phyloP scores from a whole-genome alignment of 2,797 vertebrate genomes.

The Emys orbicularis region DNA sequence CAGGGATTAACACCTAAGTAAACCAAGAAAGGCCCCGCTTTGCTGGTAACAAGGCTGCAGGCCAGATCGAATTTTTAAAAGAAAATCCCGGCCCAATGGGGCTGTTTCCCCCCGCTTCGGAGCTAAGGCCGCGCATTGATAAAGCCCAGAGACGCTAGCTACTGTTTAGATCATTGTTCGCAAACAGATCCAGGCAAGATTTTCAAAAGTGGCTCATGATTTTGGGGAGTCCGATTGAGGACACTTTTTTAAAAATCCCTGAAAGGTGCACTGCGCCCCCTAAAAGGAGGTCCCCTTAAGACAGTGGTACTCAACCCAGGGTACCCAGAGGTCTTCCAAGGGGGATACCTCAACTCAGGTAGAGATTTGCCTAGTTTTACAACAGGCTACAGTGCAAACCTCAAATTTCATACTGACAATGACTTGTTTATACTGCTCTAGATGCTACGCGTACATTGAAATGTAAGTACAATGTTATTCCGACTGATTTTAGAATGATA shows the following conservation, averaged over 20 bases:
- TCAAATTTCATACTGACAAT: too few relatives aligned
- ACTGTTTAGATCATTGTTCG: neutral
- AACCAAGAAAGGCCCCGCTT: conserved; percentile 76
- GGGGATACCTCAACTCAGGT: too few relatives aligned
- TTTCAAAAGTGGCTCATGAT: neutral
- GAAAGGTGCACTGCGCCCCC: neutral
- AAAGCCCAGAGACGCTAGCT: neutral
- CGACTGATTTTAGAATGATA: too few relatives aligned
- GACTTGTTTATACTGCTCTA: too few relatives aligned
- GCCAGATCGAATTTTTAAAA: conserved; percentile 38
- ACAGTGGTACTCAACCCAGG: neutral
- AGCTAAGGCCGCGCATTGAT: neutral
- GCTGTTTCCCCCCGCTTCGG: neutral
- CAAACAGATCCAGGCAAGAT: neutral
- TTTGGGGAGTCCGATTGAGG: fast-evolving
- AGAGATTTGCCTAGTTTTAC: too few relatives aligned
- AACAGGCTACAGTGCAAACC: too few relatives aligned
- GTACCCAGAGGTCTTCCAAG: too few relatives aligned
- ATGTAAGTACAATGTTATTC: too few relatives aligned
- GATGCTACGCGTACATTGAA: fast-evolving
- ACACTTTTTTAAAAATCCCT: neutral
- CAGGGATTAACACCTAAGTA: conserved; percentile 85
- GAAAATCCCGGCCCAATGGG: neutral
- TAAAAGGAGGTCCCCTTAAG: neutral
- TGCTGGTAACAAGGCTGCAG: conserved; percentile 67